Evolutionary conservation across 1,140 invertebrate genomes (phyloP).

Genomic region (Mercenaria mercenaria): DNA sequence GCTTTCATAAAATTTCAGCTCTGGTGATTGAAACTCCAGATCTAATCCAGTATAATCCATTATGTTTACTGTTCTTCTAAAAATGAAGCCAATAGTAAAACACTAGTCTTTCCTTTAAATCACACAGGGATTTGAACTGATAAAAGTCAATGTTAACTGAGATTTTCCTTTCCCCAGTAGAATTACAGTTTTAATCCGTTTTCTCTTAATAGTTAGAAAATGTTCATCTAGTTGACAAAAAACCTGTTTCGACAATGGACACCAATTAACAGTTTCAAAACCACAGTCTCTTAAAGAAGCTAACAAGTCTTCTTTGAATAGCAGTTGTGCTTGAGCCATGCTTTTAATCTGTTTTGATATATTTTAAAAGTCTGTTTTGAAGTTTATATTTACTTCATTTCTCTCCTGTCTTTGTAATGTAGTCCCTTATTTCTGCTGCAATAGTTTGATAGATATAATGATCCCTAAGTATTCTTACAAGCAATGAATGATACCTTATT

Average conservation of each 20-base stretch:
- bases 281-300: constrained; percentile 31
- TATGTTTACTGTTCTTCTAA: constrained; percentile 14
- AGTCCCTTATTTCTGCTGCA: too few relatives aligned
- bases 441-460: too few relatives aligned
- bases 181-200: neutral
- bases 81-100: constrained; percentile 27
- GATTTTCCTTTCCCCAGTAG: neutral
- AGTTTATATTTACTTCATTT: too few relatives aligned
- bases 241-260: constrained; percentile 17
- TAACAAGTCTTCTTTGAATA: constrained; percentile 26
- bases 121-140: constrained; percentile 32
- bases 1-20: constrained; percentile 33
- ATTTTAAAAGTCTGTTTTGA: too few relatives aligned
- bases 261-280: constrained; percentile 31
- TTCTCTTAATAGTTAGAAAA: neutral
- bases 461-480: too few relatives aligned
- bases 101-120: constrained; percentile 59
- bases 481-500: too few relatives aligned
- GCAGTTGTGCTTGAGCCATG: constrained; percentile 50
- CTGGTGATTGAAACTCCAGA: constrained; percentile 14
- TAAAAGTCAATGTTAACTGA: neutral
- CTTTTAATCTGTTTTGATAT: too few relatives aligned
- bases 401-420: too few relatives aligned
- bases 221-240: neutral
- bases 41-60: too few relatives aligned